Percentiles rank a stretch among this genome's conserved stretches.
Conservation (phyloP, 2,888 invertebrate genomes). For the Drosophila helvetica region DNA sequence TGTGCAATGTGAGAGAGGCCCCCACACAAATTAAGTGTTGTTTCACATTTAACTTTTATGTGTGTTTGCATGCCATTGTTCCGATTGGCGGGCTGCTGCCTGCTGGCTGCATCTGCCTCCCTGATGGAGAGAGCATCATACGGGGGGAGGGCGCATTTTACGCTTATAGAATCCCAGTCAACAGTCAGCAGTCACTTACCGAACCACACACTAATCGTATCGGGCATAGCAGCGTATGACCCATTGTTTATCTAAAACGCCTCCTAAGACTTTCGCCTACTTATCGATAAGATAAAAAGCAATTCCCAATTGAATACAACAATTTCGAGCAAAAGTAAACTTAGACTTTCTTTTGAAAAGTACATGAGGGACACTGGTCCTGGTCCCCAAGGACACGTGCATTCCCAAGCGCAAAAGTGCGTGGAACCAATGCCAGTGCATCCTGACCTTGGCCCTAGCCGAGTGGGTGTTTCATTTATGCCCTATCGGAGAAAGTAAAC, state of each 20-base stretch:
- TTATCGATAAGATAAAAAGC: conserved; percentile 56
- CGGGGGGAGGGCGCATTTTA: background rate
- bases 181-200: background rate
- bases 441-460: background rate
- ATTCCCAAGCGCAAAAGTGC: background rate
- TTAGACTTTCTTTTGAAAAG: background rate
- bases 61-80: conserved; percentile 24
- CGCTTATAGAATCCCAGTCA: conserved; percentile 11
- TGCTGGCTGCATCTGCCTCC: background rate
- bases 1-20: conserved; percentile 49
- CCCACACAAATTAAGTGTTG: conserved; percentile 66
- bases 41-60: conserved; percentile 36
- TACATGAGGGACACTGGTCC: background rate
- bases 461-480: no score
- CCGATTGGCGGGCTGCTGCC: conserved; percentile 7
- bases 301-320: conserved; percentile 5
- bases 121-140: background rate
- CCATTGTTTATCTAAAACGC: conserved; percentile 41
- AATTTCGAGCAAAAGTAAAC: background rate
- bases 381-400: background rate
- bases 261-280: conserved; percentile 38
- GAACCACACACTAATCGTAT: background rate
- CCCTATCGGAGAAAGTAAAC: no score
- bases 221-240: conserved; percentile 12
- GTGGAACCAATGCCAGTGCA: conserved; percentile 10